Conservation (phyloP, 2,797 vertebrate species). For the Muscicapa comitata region DNA sequence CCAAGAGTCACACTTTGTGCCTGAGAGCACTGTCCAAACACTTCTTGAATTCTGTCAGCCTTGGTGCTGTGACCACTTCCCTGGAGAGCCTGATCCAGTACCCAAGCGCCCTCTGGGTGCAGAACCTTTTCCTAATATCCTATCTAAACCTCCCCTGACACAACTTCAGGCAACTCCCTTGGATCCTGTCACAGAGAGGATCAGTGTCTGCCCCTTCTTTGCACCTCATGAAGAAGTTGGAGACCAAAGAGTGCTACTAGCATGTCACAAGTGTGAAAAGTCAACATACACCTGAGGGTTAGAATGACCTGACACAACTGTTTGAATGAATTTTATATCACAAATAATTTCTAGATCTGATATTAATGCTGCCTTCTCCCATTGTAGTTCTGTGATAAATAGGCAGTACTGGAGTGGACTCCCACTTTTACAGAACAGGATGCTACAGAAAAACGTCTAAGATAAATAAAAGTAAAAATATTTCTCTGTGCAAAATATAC, state of each 20-base stretch:
- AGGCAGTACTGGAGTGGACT: neutral
- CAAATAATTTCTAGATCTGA: neutral
- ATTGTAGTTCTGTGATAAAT: neutral
- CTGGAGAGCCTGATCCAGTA: neutral
- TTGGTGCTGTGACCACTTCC: neutral
- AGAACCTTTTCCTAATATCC: neutral
- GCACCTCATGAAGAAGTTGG: neutral
- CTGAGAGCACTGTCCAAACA: neutral
- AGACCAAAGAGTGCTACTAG: neutral
- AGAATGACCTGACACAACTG: fast-evolving
- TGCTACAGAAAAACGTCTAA: neutral
- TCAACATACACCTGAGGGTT: neutral
- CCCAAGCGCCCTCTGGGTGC: fast-evolving
- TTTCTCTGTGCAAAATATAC: neutral
- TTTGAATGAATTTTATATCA: neutral
- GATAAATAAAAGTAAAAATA: neutral
- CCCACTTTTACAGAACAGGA: neutral
- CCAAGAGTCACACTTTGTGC: neutral
- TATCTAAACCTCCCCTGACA: neutral
- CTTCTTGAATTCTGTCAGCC: neutral
- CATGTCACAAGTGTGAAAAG: neutral
- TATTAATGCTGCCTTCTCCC: neutral
- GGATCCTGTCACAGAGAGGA: neutral
- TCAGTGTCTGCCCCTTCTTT: neutral
- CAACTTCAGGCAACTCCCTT: neutral